Percentiles rank a stretch among this genome's conserved stretches.
Evolutionary conservation across 2,888 invertebrate genomes (phyloP).

Genomic region (Iselma pallidipennis): DNA sequence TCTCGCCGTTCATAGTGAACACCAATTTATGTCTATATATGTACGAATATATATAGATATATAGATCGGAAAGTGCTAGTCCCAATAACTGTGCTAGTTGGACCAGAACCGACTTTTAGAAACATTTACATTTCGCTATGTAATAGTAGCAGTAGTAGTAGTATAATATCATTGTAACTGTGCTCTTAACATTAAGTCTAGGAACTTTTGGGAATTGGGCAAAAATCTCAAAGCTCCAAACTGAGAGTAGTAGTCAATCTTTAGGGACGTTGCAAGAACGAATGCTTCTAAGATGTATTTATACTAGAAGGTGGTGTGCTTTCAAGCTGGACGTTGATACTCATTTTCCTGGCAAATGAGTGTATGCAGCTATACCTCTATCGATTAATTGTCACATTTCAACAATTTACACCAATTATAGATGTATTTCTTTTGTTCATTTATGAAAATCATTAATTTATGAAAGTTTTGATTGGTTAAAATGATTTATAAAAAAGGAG

Average conservation of each 20-base stretch:
- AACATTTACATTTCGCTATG: constrained; percentile 19
- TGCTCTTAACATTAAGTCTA: constrained; percentile 14
- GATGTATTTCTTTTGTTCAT: too few relatives aligned
- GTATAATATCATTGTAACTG: too few relatives aligned
- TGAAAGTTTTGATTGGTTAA: constrained; percentile 2
- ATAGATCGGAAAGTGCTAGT: too few relatives aligned
- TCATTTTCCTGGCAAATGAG: constrained; percentile 15
- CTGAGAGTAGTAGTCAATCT: constrained; percentile 23
- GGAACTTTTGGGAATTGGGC: constrained; percentile 18
- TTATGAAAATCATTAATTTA: too few relatives aligned
- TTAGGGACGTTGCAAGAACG: constrained; percentile 17
- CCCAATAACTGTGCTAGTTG: too few relatives aligned
- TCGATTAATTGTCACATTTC: neutral
- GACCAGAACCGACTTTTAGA: too few relatives aligned
- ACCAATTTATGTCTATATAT: constrained; percentile 17
- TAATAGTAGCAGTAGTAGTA: neutral
- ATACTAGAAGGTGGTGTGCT: constrained; percentile 1
- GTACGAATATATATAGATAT: too few relatives aligned
- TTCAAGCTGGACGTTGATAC: constrained; percentile 10
- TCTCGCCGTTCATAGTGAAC: constrained; percentile 9
- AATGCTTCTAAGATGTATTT: constrained; percentile 13
- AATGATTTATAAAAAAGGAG: neutral
- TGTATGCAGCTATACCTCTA: too few relatives aligned
- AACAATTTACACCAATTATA: neutral
- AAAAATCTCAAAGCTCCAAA: constrained; percentile 26